Conservation (phyloP, 2,888 invertebrate species). For the Chalcis sispes region DNA sequence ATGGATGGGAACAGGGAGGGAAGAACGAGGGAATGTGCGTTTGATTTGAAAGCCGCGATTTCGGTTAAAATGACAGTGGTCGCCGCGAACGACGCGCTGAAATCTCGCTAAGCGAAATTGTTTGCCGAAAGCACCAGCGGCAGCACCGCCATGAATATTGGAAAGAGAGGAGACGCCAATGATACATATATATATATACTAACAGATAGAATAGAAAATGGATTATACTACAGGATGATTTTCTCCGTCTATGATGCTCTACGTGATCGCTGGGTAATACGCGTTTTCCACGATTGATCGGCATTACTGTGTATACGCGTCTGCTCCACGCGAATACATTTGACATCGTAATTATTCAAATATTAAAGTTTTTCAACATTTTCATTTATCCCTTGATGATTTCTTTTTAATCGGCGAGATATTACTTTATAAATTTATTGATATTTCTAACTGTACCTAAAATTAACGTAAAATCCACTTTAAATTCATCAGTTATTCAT, state of each 20-base stretch:
- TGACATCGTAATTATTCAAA: neutral
- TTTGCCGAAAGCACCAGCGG: constrained; percentile 21
- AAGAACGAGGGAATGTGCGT: constrained; percentile 43
- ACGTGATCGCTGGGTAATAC: neutral
- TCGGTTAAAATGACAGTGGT: constrained; percentile 43
- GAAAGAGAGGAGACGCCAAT: too few relatives aligned
- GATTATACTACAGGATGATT: neutral
- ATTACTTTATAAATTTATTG: too few relatives aligned
- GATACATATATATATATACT: neutral
- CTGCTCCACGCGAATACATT: too few relatives aligned
- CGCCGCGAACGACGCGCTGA: constrained; percentile 13
- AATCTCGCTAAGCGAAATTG: constrained; percentile 41
- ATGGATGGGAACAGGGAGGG: neutral
- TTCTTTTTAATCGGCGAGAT: too few relatives aligned
- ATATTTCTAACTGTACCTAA: too few relatives aligned
- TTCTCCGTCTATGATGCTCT: neutral
- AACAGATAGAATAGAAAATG: constrained; percentile 1
- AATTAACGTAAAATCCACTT: too few relatives aligned
- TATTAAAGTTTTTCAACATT: too few relatives aligned
- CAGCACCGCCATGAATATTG: neutral
- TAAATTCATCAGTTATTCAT: too few relatives aligned
- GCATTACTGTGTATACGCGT: too few relatives aligned
- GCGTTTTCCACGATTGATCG: neutral
- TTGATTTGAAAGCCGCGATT: constrained; percentile 45
- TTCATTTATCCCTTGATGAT: too few relatives aligned